These are phyloP conservation scores for Operophtera brumata DNA, from an alignment of 2,888 invertebrate species.

Conservation along the genomic window DNA sequence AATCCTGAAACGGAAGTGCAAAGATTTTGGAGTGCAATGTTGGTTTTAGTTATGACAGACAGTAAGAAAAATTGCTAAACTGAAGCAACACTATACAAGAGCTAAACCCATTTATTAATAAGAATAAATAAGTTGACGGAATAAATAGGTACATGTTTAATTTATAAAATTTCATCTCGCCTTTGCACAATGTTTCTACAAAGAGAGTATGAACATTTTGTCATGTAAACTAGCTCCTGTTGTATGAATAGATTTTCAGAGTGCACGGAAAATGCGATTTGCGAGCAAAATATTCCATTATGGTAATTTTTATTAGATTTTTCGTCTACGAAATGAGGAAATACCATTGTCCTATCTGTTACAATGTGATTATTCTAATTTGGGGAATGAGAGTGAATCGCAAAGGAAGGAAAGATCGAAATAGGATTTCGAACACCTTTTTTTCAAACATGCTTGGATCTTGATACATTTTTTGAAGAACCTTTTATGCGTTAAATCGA, in stretches of 20 bases:
- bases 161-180: not conserved
- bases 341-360: slow-evolving; percentile 11
- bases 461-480: too few species aligned
- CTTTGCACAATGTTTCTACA: slow-evolving; percentile 28
- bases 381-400: not conserved
- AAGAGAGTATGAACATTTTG: slow-evolving; percentile 22
- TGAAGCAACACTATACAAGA: too few species aligned
- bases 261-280: slow-evolving; percentile 16
- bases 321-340: slow-evolving; percentile 13
- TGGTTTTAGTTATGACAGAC: too few species aligned
- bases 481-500: too few species aligned
- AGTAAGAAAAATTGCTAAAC: too few species aligned
- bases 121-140: too few species aligned
- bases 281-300: slow-evolving; percentile 21
- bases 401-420: not conserved
- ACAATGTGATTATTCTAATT: slow-evolving; percentile 16
- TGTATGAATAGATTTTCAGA: slow-evolving; percentile 12
- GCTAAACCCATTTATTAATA: too few species aligned
- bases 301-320: slow-evolving; percentile 26
- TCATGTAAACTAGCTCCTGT: slow-evolving; percentile 22
- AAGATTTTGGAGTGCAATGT: not conserved
- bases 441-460: too few species aligned
- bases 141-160: too few species aligned
- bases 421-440: too few species aligned
- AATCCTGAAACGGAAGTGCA: not conserved